Evolutionary conservation across 1,140 invertebrate species (phyloP).

Genomic region (Drosophila tani): DNA sequence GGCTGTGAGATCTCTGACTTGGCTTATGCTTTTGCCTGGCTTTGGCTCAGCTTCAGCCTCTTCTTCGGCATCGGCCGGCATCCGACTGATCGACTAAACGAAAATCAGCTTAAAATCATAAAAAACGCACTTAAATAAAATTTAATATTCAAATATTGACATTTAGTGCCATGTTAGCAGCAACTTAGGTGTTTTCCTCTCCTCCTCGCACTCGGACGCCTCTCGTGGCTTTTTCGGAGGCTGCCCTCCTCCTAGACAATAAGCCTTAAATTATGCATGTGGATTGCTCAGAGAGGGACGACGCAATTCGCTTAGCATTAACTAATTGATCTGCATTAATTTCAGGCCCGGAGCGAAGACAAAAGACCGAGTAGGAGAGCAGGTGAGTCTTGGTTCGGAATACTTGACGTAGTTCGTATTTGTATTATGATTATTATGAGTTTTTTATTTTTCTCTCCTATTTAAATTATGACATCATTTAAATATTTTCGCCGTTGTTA

Average conservation of each 20-base stretch:
- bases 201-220: neutral
- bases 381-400: conserved; percentile 56
- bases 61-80: conserved; percentile 29
- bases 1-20: conserved; percentile 16
- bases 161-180: conserved; percentile 84
- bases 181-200: conserved; percentile 70
- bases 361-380: conserved; percentile 31
- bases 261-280: conserved; percentile 49
- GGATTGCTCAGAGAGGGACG: conserved; percentile 31
- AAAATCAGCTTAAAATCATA: conserved; percentile 82
- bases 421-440: conserved; percentile 73
- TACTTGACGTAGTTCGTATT: conserved; percentile 51
- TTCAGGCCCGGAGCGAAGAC: conserved; percentile 46
- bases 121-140: conserved; percentile 84
- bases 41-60: neutral
- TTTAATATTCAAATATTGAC: conserved; percentile 85
- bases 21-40: conserved; percentile 4
- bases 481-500: conserved; percentile 76
- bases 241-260: conserved; percentile 44
- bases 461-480: conserved; percentile 83
- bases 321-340: conserved; percentile 84
- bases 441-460: conserved; percentile 55
- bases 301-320: conserved; percentile 71
- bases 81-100: conserved; percentile 68
- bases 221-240: conserved; percentile 28